These are phyloP conservation scores for Drymodes brunneopygia DNA, from an alignment of 2,113 vertebrate genomes.

Conservation along the genomic window DNA sequence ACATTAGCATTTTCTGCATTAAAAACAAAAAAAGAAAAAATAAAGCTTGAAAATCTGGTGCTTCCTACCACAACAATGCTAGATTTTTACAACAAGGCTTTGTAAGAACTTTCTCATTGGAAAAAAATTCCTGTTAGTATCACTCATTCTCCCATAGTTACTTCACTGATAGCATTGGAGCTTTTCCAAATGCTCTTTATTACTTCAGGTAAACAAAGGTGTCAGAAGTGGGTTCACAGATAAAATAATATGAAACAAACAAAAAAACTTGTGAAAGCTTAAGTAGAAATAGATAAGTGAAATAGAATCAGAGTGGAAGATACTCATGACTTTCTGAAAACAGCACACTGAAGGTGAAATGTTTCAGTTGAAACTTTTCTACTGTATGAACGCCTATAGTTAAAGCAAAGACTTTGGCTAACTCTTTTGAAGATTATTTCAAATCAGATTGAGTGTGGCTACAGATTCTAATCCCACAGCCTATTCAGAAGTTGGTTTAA, in stretches of 20 bases:
- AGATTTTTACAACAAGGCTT: background rate
- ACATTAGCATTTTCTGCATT: background rate
- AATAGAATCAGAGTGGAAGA: background rate
- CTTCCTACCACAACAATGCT: background rate
- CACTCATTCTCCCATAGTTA: background rate
- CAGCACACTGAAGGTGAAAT: background rate
- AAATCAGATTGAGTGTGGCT: background rate
- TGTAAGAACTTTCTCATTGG: background rate
- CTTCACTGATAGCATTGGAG: background rate
- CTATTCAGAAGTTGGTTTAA: background rate
- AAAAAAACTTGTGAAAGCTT: background rate
- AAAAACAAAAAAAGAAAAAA: fast-evolving
- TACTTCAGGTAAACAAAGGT: background rate
- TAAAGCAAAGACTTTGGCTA: background rate
- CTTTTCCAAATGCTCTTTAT: background rate
- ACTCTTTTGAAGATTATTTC: background rate
- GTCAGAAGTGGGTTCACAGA: background rate
- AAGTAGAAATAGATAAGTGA: background rate
- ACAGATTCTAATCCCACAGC: background rate
- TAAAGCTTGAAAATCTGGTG: background rate
- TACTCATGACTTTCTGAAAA: background rate
- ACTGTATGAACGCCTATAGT: background rate
- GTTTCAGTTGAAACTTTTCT: background rate
- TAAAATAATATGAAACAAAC: background rate
- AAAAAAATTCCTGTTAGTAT: background rate